Evolutionary conservation across 1,140 invertebrate species (phyloP), one percentile per base, ranked within the genome.

Genomic region (Danaus melanippus): DNA sequence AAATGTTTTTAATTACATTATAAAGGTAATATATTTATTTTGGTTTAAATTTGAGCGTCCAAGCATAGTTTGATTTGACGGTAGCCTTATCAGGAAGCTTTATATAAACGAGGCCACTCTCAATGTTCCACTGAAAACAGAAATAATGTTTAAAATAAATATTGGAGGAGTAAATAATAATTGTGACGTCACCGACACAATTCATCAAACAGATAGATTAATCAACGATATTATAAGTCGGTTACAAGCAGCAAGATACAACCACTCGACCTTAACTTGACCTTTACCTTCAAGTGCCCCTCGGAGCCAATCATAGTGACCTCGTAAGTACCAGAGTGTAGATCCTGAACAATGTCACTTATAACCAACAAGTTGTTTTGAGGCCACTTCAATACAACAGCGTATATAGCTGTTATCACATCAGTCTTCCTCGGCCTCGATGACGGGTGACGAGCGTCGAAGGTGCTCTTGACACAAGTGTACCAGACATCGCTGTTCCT

Each of bases 401-500:
- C 92, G 77, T 93, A 95, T 2, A 93, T 79, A 7, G 69, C 77
- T 12, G 62, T 68, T n/a, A 76, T 53, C 12, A 66, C 66, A 59
- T 84, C 77, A 12, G 12, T 47, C 0, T 46, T 9, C 1, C 11
- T 42, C 0, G 79, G 77, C 9, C 32, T 53, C 0, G 70, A 60
- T 0, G 72, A 74, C 2, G 83, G 75, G 0, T 64, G 50, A 0
- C 10, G 8, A 0, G 46, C 66, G 58, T 81, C 66, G 50, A 76
- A 79, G 2, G 55, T 56, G 60, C 73, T 42, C 52, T 79, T 85
- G 9, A 75, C 88, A 42, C 88, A 86, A 0, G 94, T 95, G 66
- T 94, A 96, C 94, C 94, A 96, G 17, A 96, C 91, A 66, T 90
- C 81, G 1, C 68, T 56, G n/a, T 91, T 92, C 0, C 89, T 11